phyloP scores from a whole-genome alignment of 2,113 vertebrate species.

The Pleuronectes platessa region DNA sequence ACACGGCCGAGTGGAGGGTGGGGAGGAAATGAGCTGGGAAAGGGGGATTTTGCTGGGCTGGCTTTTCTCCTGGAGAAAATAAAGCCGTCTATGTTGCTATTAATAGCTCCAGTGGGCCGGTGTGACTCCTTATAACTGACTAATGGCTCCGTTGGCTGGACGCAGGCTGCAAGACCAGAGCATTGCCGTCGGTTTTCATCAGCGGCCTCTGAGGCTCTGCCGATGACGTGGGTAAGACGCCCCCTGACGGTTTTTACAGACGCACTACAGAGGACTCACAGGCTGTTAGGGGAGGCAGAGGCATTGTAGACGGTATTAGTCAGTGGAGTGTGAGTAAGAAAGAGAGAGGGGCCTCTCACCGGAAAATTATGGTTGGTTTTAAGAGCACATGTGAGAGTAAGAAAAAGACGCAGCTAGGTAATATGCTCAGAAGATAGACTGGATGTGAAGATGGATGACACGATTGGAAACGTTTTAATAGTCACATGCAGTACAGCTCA shows the following conservation, averaged over 20 bases:
- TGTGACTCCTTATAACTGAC: constrained; percentile 60
- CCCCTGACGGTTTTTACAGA: constrained; percentile 54
- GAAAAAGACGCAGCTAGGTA: too few species aligned
- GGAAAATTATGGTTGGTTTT: too few species aligned
- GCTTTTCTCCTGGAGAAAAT: constrained; percentile 37
- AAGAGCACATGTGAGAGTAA: too few species aligned
- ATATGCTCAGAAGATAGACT: too few species aligned
- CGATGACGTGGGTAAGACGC: constrained; percentile 60
- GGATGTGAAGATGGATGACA: too few species aligned
- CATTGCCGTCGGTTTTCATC: constrained; percentile 60
- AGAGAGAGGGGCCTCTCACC: neutral
- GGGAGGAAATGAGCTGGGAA: constrained; percentile 73
- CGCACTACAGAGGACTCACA: constrained; percentile 25
- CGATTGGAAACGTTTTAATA: too few species aligned
- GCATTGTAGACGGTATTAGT: constrained; percentile 43
- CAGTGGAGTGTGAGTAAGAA: constrained; percentile 47
- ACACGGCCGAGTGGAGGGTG: constrained; percentile 58
- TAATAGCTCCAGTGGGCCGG: constrained; percentile 62
- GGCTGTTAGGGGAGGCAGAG: constrained; percentile 23
- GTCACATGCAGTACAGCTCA: too few species aligned
- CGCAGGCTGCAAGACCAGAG: constrained; percentile 48
- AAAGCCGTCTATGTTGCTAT: constrained; percentile 54
- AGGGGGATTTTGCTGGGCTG: constrained; percentile 46
- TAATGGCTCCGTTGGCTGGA: constrained; percentile 55
- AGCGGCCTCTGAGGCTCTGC: constrained; percentile 36